These are phyloP conservation scores for Phenacoccus solenopsis DNA, from an alignment of 1,140 invertebrate species.

Conservation along the genomic window DNA sequence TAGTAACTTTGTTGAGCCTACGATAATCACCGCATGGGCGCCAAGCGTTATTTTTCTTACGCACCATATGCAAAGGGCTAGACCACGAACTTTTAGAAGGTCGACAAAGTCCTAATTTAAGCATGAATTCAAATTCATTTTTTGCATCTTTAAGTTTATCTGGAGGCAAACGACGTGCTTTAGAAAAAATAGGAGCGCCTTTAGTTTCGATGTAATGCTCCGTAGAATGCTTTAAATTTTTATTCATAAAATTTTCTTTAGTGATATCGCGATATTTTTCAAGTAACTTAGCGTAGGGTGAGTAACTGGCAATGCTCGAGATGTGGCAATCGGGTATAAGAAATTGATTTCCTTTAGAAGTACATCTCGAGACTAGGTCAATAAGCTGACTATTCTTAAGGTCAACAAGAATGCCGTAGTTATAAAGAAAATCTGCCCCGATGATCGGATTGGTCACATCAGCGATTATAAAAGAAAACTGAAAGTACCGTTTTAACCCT, in stretches of 20 bases:
- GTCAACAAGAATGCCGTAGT: slow-evolving; percentile 9
- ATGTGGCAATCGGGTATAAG: neutral
- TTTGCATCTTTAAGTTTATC: slow-evolving; percentile 13
- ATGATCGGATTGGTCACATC: neutral
- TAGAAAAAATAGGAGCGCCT: slow-evolving; percentile 32
- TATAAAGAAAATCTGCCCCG: slow-evolving; percentile 9
- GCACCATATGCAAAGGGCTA: slow-evolving; percentile 35
- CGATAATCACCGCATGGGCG: slow-evolving; percentile 37
- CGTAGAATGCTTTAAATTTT: neutral
- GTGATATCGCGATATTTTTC: neutral
- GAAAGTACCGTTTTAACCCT: neutral
- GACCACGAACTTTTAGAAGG: slow-evolving; percentile 35
- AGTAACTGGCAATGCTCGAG: neutral
- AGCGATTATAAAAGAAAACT: slow-evolving; percentile 7
- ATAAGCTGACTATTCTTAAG: slow-evolving; percentile 6
- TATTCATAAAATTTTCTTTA: neutral
- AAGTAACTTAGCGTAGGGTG: neutral
- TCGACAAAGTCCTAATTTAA: slow-evolving; percentile 29
- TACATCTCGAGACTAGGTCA: neutral
- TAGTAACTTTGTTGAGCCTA: slow-evolving; percentile 33
- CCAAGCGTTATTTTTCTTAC: slow-evolving; percentile 33
- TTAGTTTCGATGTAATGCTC: slow-evolving; percentile 23
- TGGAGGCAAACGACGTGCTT: slow-evolving; percentile 32
- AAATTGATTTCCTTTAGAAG: neutral
- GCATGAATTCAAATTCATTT: slow-evolving; percentile 15